Percentiles rank a stretch among this genome's conserved stretches.
Evolutionary conservation across 2,888 invertebrate species (phyloP).

Genomic region (Tetranychus truncatus): DNA sequence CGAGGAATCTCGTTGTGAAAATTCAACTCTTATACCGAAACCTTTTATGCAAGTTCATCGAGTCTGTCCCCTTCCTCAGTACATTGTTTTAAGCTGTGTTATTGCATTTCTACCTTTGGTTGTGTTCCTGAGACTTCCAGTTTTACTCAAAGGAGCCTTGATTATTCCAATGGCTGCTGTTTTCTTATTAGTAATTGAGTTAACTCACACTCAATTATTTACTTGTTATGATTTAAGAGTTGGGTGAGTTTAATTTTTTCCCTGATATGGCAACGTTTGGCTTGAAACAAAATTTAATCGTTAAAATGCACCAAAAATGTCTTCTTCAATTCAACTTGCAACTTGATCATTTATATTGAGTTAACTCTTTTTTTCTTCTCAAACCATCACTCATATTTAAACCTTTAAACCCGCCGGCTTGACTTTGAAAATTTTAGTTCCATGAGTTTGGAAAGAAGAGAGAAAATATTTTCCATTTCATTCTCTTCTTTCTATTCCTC

Average conservation of each 20-base stretch:
- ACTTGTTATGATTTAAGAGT: constrained; percentile 59
- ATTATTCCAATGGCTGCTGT: constrained; percentile 57
- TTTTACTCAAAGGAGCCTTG: constrained; percentile 57
- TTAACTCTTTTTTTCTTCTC: too few species aligned
- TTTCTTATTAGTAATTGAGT: constrained; percentile 57
- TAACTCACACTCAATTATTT: constrained; percentile 60
- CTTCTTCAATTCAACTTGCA: too few species aligned
- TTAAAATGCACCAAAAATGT: too few species aligned
- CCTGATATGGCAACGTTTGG: not conserved
- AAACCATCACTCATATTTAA: too few species aligned
- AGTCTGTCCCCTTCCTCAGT: constrained; percentile 64
- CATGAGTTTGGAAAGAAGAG: too few species aligned
- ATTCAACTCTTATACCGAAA: constrained; percentile 14
- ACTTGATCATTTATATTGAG: too few species aligned
- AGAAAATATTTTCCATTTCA: too few species aligned
- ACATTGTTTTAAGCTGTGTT: constrained; percentile 64
- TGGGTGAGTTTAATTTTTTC: constrained; percentile 41
- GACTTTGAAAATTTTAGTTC: too few species aligned
- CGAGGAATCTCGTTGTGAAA: constrained; percentile 22
- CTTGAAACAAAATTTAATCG: not conserved
- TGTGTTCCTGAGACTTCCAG: constrained; percentile 61
- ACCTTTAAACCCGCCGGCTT: too few species aligned
- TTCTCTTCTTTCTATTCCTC: too few species aligned
- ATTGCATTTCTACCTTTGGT: constrained; percentile 66
- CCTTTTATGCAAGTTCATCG: constrained; percentile 43